Conservation (phyloP, 92 coral and sea anemone species). For the Porites cylindrica region DNA sequence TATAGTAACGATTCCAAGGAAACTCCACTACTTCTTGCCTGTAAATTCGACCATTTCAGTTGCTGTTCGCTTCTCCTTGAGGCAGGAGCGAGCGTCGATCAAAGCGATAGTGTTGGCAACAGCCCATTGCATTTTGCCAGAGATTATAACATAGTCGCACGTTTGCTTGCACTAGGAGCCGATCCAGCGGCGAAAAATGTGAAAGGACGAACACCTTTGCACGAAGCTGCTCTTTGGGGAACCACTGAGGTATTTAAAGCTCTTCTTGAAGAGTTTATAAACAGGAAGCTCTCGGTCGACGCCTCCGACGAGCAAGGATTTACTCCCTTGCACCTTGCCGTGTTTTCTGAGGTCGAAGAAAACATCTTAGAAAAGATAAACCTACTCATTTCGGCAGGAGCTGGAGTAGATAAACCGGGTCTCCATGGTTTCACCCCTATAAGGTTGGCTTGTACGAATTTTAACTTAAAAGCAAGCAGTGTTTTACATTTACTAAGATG, state of each 20-base stretch:
- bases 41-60: conserved; percentile 35
- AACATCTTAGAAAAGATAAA: conserved; percentile 36
- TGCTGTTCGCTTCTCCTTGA: conserved; percentile 46
- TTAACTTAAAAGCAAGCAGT: conserved; percentile 5
- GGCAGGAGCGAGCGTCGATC: conserved; percentile 38
- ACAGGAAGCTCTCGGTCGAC: conserved; percentile 22
- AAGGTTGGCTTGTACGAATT: conserved; percentile 37
- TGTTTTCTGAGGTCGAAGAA: conserved; percentile 43
- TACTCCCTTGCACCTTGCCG: conserved; percentile 48
- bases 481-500: conserved; percentile 14
- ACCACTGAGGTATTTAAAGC: conserved; percentile 22
- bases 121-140: conserved; percentile 55
- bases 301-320: conserved; percentile 31
- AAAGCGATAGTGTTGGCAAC: conserved; percentile 51
- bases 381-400: conserved; percentile 50
- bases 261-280: conserved; percentile 28
- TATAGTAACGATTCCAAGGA: conserved; percentile 35
- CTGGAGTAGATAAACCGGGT: conserved; percentile 35
- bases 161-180: conserved; percentile 50
- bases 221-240: conserved; percentile 55
- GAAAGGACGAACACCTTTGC: conserved; percentile 41
- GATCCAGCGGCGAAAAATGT: conserved; percentile 19
- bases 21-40: conserved; percentile 45
- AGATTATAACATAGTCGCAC: conserved; percentile 8
- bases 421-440: conserved; percentile 31